Conservation (phyloP, 1,140 invertebrate genomes). For the Apis dorsata region DNA sequence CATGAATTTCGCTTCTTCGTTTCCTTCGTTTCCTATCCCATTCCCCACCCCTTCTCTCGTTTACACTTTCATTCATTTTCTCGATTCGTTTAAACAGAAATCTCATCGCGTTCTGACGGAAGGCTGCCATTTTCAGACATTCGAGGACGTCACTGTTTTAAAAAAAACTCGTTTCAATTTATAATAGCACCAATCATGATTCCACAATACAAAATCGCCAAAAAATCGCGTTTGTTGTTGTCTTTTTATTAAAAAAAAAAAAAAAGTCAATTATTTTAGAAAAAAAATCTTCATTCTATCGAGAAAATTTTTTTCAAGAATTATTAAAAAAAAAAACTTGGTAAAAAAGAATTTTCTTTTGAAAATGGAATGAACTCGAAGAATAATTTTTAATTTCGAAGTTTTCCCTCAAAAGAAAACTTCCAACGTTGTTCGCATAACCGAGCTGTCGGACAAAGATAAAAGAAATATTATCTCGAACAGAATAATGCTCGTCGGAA, state of each 20-base stretch:
- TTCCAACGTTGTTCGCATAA: neutral
- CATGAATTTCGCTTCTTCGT: constrained; percentile 20
- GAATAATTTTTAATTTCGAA: neutral
- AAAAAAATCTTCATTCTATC: no score
- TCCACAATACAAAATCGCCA: no score
- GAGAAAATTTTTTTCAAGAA: neutral
- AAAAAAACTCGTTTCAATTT: neutral
- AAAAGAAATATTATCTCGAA: neutral
- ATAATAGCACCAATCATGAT: neutral
- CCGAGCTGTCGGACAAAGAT: neutral
- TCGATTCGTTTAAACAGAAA: constrained; percentile 32
- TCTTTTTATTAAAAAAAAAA: neutral
- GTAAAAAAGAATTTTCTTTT: no score
- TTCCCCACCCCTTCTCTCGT: neutral
- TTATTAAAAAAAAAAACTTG: neutral
- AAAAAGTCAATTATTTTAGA: neutral
- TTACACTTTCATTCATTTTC: neutral
- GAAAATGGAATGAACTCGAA: neutral
- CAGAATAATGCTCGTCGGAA: neutral
- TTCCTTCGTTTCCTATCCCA: neutral
- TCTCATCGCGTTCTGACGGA: constrained; percentile 7
- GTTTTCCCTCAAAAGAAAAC: neutral
- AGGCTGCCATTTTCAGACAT: neutral
- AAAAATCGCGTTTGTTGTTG: no score
- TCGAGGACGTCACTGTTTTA: neutral